These are phyloP conservation scores for Oncorhynchus tshawytscha DNA, from an alignment of 2,113 vertebrate species.

Conservation along the genomic window DNA sequence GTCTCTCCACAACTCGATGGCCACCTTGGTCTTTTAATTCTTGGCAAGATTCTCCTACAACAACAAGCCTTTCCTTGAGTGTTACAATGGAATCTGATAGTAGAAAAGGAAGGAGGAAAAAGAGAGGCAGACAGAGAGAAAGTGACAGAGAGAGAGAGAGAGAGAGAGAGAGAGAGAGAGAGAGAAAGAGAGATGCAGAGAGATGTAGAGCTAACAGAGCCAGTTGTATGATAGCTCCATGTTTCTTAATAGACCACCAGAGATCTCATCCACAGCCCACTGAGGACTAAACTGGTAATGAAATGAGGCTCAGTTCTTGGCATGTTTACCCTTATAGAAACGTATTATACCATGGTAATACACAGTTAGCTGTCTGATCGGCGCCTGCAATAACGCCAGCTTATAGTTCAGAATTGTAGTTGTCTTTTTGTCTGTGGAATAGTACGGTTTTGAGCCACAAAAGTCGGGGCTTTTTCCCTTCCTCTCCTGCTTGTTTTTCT, in stretches of 20 bases:
- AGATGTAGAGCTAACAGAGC: constrained; percentile 62
- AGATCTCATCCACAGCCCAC: neutral
- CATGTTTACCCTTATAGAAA: no score
- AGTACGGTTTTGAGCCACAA: constrained; percentile 35
- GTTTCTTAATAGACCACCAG: neutral
- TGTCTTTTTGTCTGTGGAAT: no score
- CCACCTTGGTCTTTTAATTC: constrained; percentile 78
- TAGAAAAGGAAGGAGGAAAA: neutral
- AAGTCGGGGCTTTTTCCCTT: constrained; percentile 68
- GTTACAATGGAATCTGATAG: neutral
- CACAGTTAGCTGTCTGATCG: no score
- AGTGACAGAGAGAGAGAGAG: constrained; percentile 51
- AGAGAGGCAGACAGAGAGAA: neutral
- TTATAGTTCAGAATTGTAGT: no score
- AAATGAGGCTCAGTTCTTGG: neutral
- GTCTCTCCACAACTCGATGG: constrained; percentile 45
- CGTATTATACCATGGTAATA: no score
- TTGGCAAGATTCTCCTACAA: constrained; percentile 74
- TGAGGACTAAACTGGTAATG: neutral
- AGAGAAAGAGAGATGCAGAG: neutral
- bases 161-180: neutral
- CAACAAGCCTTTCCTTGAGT: constrained; percentile 69
- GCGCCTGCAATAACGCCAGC: no score
- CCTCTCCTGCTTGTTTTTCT: constrained; percentile 28
- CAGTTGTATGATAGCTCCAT: constrained; percentile 55